Evolutionary conservation across 2,888 invertebrate genomes (phyloP).

Genomic region (Drosophila borborema): DNA sequence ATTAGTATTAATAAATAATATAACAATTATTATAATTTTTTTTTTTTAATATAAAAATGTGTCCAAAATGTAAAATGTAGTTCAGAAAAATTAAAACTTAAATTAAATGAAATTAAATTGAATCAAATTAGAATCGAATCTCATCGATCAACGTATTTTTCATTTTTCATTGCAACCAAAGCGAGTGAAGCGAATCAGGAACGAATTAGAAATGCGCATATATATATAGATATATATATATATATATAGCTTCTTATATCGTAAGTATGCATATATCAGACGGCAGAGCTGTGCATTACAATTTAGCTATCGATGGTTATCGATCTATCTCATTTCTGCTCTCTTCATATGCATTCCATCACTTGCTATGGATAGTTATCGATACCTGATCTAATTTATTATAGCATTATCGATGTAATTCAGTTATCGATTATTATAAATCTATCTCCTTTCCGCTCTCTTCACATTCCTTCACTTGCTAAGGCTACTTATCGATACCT

Average conservation of each 20-base stretch:
- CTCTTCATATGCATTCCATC: no score
- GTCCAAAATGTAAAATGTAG: constrained; percentile 43
- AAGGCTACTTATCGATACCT: no score
- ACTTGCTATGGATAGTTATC: not conserved
- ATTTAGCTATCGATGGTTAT: not conserved
- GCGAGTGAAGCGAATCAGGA: not conserved
- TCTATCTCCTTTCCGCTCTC: no score
- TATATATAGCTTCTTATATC: not conserved
- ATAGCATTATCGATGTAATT: no score
- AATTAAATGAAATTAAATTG: constrained; percentile 11
- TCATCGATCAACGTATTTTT: constrained; percentile 7
- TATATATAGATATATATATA: not conserved
- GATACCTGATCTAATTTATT: not conserved
- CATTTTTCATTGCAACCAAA: not conserved
- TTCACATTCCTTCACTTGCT: no score
- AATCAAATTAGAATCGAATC: constrained; percentile 21
- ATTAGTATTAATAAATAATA: constrained; percentile 16
- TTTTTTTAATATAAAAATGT: constrained; percentile 31
- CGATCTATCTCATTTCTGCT: not conserved
- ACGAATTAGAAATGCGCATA: not conserved
- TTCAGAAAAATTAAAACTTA: constrained; percentile 19
- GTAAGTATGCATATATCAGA: no score
- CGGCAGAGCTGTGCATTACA: no score
- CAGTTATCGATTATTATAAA: no score
- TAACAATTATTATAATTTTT: not conserved